phyloP scores from a whole-genome alignment of 2,888 invertebrate genomes.

The Chrysolina haemoptera region DNA sequence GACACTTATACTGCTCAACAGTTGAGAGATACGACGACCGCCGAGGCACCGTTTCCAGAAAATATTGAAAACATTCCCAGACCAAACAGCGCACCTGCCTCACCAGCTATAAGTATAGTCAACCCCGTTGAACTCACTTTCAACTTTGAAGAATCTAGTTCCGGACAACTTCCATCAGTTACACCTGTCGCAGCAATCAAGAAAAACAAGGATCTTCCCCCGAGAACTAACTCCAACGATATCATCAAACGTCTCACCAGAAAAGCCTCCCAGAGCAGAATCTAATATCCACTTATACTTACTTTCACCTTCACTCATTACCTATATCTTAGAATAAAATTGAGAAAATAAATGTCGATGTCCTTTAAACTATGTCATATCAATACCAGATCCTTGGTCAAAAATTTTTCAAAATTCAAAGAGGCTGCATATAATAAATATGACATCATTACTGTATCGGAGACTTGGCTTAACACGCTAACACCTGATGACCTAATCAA shows the following conservation, averaged over 20 bases:
- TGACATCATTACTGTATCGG: not conserved
- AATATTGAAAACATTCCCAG: not conserved
- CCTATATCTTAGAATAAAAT: too few relatives aligned
- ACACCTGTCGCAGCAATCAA: too few relatives aligned
- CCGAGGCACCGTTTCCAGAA: not conserved
- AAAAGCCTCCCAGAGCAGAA: constrained; percentile 5
- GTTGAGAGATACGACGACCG: not conserved
- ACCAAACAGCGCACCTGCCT: not conserved
- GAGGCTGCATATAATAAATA: not conserved
- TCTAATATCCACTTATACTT: constrained; percentile 3
- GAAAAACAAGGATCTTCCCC: too few relatives aligned
- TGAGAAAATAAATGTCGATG: too few relatives aligned
- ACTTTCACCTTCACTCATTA: too few relatives aligned
- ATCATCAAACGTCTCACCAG: not conserved
- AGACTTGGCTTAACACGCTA: not conserved
- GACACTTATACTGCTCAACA: not conserved
- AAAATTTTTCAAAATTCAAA: not conserved
- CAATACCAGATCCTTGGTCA: not conserved
- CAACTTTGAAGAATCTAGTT: too few relatives aligned
- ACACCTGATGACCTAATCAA: constrained; percentile 2
- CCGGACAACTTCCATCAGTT: not conserved
- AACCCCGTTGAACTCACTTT: not conserved
- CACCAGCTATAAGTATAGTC: not conserved
- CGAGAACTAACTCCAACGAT: too few relatives aligned
- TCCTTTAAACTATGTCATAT: not conserved